Evolutionary conservation across 2,113 vertebrate species (phyloP).

Genomic region (Archocentrus centrarchus): DNA sequence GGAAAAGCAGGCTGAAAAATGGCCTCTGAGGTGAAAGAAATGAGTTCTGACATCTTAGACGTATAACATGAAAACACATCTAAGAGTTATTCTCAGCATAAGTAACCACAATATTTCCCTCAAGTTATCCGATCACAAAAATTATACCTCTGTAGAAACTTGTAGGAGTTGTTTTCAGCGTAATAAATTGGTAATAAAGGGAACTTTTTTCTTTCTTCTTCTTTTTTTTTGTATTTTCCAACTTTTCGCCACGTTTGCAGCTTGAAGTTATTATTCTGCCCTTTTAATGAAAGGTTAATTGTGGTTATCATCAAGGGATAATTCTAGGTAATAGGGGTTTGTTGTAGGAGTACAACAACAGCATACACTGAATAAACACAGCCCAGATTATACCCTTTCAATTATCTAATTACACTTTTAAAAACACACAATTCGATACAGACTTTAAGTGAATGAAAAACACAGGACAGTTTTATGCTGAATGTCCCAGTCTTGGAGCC

Average conservation of each 20-base stretch:
- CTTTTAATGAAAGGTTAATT: background rate
- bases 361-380: background rate
- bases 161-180: background rate
- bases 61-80: background rate
- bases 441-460: background rate
- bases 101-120: background rate
- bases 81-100: background rate
- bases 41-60: background rate
- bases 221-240: background rate
- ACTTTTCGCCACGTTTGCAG: background rate
- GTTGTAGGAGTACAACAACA: background rate
- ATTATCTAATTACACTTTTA: background rate
- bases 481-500: background rate
- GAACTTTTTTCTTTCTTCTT: background rate
- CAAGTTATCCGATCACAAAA: background rate
- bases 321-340: constrained; percentile 1
- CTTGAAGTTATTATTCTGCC: constrained; percentile 8
- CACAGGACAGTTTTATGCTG: background rate
- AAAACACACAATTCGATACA: background rate
- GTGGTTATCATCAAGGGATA: background rate
- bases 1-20: background rate
- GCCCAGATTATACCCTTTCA: background rate
- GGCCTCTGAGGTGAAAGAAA: background rate
- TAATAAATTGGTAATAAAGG: background rate
- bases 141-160: background rate